Percentiles rank a stretch among this genome's conserved stretches.
Evolutionary conservation across 2,113 vertebrate species (phyloP).

Genomic region (Motacilla tschutschensis): DNA sequence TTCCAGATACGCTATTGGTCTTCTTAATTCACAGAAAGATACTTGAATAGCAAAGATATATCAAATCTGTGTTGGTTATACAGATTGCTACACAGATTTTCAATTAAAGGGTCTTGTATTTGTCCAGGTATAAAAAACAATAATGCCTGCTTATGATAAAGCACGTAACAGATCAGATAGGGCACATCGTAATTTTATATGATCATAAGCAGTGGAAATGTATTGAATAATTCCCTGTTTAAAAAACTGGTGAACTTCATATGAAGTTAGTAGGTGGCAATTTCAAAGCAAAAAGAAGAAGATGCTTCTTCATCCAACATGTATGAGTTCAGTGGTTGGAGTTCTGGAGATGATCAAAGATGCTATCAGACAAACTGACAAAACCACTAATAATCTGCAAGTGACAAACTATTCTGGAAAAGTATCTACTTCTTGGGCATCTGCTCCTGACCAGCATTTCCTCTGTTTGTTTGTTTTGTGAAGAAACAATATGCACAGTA

Average conservation of each 20-base stretch:
- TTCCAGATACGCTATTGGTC: neutral
- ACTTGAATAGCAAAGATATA: neutral
- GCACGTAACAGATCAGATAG: neutral
- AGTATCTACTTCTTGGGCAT: neutral
- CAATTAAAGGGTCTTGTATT: neutral
- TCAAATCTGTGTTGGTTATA: neutral
- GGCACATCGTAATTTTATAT: neutral
- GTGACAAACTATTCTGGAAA: neutral
- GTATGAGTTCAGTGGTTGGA: rapidly evolving
- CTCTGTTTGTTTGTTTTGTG: neutral
- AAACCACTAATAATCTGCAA: neutral
- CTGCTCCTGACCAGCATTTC: neutral
- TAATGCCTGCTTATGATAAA: neutral
- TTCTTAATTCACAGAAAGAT: neutral
- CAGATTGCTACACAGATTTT: neutral
- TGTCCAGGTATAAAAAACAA: neutral
- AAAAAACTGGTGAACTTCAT: neutral
- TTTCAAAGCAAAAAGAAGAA: neutral
- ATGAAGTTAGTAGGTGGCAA: neutral
- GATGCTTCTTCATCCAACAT: neutral
- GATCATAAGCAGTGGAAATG: neutral
- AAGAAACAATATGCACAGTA: neutral
- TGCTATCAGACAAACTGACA: neutral
- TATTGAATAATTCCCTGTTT: neutral
- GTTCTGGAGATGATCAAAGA: neutral